Base-by-base conservation (phyloP, 2,113 vertebrate genomes). In the Heterotilapia buettikoferi region DNA sequence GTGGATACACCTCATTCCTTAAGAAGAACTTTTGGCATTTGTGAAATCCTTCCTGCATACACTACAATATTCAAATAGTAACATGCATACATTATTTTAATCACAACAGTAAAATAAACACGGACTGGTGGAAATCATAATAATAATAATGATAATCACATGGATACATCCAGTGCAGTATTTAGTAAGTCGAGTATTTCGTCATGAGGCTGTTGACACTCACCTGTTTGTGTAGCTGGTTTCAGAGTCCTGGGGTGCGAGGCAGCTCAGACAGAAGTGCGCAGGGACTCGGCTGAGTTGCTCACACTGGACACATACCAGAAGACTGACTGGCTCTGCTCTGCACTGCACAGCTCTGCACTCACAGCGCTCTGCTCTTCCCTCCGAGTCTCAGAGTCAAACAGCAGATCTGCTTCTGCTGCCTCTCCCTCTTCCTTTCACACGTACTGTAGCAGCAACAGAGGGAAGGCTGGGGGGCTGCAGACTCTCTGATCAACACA, bases 391-490 rank as follows among this genome's bases (percentile, higher is more conserved):
- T 88, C 84, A 79, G 91, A 93, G 73, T 91, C 84, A 93, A 94
- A 93, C 91, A 93, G 84, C 90, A 92, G 91, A 91, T 93, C 91
- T 92, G 84, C 86, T 86, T 93, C 88, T 33, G 80, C 89, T 40
- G 80, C 76, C 90, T 89, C 90, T 89, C 84, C 85, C 86, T 88
- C 93, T 82, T 83, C 85, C 88, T 94, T 84, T 88, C 88, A 90
- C 89, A 91, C 87, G 82, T 63, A 91, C 89, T 93, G 92, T 93
- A 92, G 89, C 90, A 93, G 89, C 89, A 92, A 80, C 73, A 87
- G 86, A 92, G 88, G 86, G 78, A 89, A 93, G 91, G 91, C 92
- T 94, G 92, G 90, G 90, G 92, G 94, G 90, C 94, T 95, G 94
- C 94, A 94, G 93, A 91, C 83, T 92, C 92, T 92, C 66, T 91